phyloP scores from a whole-genome alignment of 2,888 invertebrate genomes.

The Yponomeuta malinellus region DNA sequence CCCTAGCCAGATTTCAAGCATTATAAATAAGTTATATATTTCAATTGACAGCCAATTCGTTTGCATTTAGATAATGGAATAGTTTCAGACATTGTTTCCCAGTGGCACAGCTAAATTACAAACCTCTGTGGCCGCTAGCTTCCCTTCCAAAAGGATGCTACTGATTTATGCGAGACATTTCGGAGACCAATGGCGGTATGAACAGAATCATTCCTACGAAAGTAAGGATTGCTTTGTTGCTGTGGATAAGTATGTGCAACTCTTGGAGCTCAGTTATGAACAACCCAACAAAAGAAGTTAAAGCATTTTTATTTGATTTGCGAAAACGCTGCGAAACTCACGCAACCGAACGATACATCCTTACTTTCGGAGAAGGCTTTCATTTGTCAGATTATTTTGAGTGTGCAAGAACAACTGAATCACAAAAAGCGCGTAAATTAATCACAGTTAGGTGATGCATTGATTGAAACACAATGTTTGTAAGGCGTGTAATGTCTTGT shows the following conservation, averaged over 20 bases:
- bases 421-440: constrained; percentile 8
- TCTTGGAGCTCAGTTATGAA: too few relatives aligned
- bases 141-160: constrained; percentile 14
- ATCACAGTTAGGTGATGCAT: constrained; percentile 6
- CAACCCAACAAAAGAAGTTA: too few relatives aligned
- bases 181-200: neutral
- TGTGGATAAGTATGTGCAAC: neutral
- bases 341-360: neutral
- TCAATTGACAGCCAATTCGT: constrained; percentile 2
- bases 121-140: constrained; percentile 7
- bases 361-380: neutral
- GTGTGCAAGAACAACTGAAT: neutral
- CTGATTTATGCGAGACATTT: neutral
- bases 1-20: constrained; percentile 6
- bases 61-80: neutral
- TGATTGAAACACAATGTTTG: neutral
- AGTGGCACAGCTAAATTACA: constrained; percentile 8
- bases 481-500: neutral
- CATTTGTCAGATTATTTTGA: neutral
- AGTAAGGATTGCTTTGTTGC: neutral
- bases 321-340: too few relatives aligned
- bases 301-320: too few relatives aligned
- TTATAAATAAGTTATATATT: constrained; percentile 2
- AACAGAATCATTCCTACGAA: neutral
- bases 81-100: constrained; percentile 9